These are phyloP conservation scores for Drosophila mercatorum DNA, from an alignment of 2,888 invertebrate species.

Conservation along the genomic window DNA sequence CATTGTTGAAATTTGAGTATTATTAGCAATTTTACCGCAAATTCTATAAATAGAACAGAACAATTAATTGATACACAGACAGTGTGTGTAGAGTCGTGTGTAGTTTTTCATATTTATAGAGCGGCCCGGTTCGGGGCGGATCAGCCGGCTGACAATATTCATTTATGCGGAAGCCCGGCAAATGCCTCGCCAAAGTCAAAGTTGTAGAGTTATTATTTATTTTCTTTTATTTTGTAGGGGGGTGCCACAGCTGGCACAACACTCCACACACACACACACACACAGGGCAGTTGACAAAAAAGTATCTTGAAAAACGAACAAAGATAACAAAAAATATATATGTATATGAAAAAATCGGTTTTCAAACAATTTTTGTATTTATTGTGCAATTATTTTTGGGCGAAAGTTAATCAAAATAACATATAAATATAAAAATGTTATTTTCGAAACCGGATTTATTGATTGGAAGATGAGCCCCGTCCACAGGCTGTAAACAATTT, in stretches of 20 bases:
- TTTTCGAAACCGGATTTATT: constrained; percentile 78
- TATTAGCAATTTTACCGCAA: constrained; percentile 78
- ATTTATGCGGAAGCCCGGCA: constrained; percentile 49
- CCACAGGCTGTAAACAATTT: constrained; percentile 71
- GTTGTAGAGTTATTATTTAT: constrained; percentile 20
- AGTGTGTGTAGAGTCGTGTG: constrained; percentile 18
- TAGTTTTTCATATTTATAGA: constrained; percentile 34
- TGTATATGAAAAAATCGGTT: constrained; percentile 23
- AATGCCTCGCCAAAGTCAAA: constrained; percentile 38
- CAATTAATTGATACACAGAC: constrained; percentile 77
- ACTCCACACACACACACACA: constrained; percentile 31
- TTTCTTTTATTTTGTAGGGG: background rate
- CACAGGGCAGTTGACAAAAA: constrained; percentile 16
- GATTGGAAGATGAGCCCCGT: constrained; percentile 69
- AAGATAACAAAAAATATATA: constrained; percentile 13
- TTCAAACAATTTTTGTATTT: constrained; percentile 57
- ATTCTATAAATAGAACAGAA: constrained; percentile 70
- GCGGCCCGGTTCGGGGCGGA: constrained; percentile 20
- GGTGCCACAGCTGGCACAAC: constrained; percentile 27
- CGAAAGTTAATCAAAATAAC: constrained; percentile 78
- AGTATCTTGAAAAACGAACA: constrained; percentile 3
- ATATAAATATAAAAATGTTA: constrained; percentile 42
- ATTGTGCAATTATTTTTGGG: constrained; percentile 77
- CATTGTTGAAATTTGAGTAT: constrained; percentile 75
- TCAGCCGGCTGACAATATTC: constrained; percentile 41